Evolutionary conservation across 2,888 invertebrate species (phyloP), one percentile per base, ranked within the genome.

Genomic region (Galerucella pusilla): DNA sequence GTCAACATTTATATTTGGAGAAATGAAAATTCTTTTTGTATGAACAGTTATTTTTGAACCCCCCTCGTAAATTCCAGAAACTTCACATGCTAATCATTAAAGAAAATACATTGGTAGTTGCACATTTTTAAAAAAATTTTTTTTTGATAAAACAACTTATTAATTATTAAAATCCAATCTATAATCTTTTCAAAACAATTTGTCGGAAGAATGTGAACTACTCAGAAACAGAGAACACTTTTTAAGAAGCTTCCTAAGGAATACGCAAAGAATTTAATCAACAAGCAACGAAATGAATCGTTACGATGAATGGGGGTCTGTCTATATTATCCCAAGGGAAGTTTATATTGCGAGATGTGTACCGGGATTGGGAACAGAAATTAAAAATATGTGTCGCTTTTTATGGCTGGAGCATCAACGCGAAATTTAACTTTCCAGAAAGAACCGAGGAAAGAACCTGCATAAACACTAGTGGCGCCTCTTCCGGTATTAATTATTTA

Each of bases 161-260:
- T 25, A 61, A 61, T 61, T 10, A 63, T 63, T 35, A 63, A 63
- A 63, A 63, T 63, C 63, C 63, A 63, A 63, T 63, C 63, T n/a
- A 63, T 63, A 16, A 63, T 63, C 42, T 42, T 63, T 63, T 42
- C 35, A 63, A 63, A 42, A n/a, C 63, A 63, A 63, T 63, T 61
- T 42, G 42, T 42, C 42, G 35, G n/a, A 63, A n/a, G 63, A 63
- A 63, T 16, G n/a, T 63, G 20, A 35, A n/a, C 35, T 16, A 63
- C 9, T 42, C 42, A 14, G 42, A 2, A 42, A 16, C n/a, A 63
- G 42, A 63, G 63, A 35, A 42, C 35, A 42, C n/a, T 63, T 63
- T 35, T 42, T 42, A 28, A 20, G 20, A 28, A 14, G 42, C 6
- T 63, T 42, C 63, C 63, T 16, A 42, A 14, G 20, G 63, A 63